Percentiles rank a stretch among this genome's conserved stretches.
phyloP scores from a whole-genome alignment of 2,888 invertebrate species.

The Caenorhabditis sp. region DNA sequence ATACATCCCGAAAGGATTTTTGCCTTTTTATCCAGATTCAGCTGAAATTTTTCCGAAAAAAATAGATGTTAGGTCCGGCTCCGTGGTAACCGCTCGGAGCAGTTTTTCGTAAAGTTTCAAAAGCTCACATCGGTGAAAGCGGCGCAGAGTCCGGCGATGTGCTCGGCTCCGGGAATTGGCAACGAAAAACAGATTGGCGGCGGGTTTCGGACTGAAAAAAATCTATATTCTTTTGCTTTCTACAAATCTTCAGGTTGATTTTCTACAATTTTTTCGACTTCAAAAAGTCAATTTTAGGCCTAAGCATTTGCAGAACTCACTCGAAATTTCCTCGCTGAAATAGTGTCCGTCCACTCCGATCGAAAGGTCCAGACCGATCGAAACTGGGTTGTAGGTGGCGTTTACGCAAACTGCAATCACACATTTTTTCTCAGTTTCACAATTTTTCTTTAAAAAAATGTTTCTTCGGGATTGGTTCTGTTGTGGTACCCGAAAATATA shows the following conservation, averaged over 20 bases:
- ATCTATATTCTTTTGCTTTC: neutral
- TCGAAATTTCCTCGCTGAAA: conserved; percentile 75
- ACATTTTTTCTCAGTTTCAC: too few relatives aligned
- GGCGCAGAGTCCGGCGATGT: conserved; percentile 65
- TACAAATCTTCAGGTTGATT: too few relatives aligned
- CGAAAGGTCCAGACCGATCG: conserved; percentile 79
- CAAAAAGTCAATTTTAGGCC: too few relatives aligned
- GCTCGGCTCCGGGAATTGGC: conserved; percentile 79
- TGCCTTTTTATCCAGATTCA: conserved; percentile 69
- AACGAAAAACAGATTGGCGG: conserved; percentile 80
- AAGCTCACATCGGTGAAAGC: conserved; percentile 14
- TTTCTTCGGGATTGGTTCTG: too few relatives aligned
- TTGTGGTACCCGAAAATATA: too few relatives aligned
- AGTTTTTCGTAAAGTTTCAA: too few relatives aligned
- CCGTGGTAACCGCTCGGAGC: too few relatives aligned
- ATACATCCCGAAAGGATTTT: conserved; percentile 78
- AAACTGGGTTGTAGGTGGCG: conserved; percentile 79
- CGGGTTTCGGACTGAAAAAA: conserved; percentile 79
- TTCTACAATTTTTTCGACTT: neutral
- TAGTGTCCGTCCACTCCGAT: conserved; percentile 79
- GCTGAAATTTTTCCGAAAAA: too few relatives aligned
- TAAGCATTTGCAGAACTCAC: too few relatives aligned
- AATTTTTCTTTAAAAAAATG: neutral
- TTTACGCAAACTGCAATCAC: conserved; percentile 80
- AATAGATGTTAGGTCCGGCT: too few relatives aligned